These are phyloP conservation scores for Apis laboriosa DNA, from an alignment of 1,140 invertebrate genomes.

Conservation along the genomic window DNA sequence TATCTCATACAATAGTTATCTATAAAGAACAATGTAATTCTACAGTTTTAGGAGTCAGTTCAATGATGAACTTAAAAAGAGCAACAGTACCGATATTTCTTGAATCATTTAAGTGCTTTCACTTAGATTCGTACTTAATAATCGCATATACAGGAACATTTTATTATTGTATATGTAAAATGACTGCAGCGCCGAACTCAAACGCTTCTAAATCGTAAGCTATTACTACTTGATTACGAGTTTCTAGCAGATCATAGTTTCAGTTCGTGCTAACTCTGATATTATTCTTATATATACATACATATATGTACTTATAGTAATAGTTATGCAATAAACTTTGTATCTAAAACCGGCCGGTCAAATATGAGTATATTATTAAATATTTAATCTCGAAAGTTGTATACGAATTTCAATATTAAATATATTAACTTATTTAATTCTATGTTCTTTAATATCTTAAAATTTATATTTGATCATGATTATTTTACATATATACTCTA, in stretches of 20 bases:
- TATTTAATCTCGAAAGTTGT: background rate
- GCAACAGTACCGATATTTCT: background rate
- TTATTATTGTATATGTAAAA: constrained; percentile 5
- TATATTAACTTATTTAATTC: background rate
- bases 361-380: background rate
- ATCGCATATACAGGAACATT: background rate
- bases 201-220: constrained; percentile 40
- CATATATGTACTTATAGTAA: background rate
- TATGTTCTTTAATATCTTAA: too few species aligned
- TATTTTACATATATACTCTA: background rate
- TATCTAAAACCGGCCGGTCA: background rate
- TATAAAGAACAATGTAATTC: background rate
- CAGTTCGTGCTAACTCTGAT: background rate
- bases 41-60: background rate
- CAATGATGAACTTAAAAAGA: background rate
- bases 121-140: background rate
- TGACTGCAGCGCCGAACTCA: constrained; percentile 30
- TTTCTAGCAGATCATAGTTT: constrained; percentile 8
- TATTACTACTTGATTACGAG: constrained; percentile 6
- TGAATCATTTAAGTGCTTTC: background rate
- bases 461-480: constrained; percentile 9
- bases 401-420: background rate
- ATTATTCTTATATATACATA: background rate
- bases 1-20: background rate
- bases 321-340: constrained; percentile 28